Evolutionary conservation across 1,140 invertebrate genomes (phyloP).

Genomic region (Octopus bimaculoides): DNA sequence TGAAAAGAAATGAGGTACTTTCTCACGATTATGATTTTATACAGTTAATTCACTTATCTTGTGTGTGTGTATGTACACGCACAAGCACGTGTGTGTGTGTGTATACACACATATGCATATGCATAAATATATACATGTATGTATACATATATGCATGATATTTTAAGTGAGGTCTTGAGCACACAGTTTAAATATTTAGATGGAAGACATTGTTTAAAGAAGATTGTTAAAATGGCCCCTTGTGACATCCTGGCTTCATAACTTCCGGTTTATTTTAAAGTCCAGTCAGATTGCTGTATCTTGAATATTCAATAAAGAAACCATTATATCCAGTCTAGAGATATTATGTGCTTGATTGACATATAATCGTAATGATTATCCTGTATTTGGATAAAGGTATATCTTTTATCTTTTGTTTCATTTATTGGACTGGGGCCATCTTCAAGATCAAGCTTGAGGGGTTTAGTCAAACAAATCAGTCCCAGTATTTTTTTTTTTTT

Average conservation of each 20-base stretch:
- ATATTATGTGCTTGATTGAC: too few relatives aligned
- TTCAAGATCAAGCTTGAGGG: too few relatives aligned
- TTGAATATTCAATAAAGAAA: neutral
- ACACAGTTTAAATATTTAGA: neutral
- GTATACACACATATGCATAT: neutral
- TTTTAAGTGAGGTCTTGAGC: neutral
- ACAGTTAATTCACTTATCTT: neutral
- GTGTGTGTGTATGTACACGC: neutral
- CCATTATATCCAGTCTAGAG: too few relatives aligned
- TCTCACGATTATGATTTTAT: too few relatives aligned
- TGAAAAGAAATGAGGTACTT: neutral
- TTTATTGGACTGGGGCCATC: too few relatives aligned
- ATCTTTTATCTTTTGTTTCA: too few relatives aligned
- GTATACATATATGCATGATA: neutral
- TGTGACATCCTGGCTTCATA: neutral
- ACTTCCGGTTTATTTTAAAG: neutral
- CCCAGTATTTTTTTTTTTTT: too few relatives aligned
- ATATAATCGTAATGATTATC: too few relatives aligned
- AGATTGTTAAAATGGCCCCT: constrained; percentile 6
- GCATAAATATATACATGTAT: neutral
- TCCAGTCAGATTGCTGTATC: constrained; percentile 4
- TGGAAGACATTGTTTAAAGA: neutral
- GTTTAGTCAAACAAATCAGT: too few relatives aligned
- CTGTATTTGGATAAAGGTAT: too few relatives aligned
- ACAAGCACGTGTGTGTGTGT: neutral